Percentiles rank a stretch among this genome's conserved stretches.
Conservation (phyloP, 2,797 vertebrate genomes). For the Silurus lanzhouensis region DNA sequence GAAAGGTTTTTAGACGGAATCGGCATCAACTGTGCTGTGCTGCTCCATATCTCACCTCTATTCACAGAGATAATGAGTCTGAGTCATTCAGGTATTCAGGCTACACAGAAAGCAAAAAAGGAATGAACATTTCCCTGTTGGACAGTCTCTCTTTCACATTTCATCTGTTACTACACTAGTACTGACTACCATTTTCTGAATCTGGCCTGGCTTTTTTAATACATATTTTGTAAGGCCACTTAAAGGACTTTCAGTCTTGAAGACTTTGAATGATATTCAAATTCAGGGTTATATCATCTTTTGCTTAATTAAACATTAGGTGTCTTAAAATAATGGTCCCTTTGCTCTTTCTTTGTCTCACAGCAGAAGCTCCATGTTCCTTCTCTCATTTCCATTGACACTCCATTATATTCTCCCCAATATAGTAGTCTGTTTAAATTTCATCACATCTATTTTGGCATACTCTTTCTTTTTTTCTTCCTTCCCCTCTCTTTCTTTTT, state of each 20-base stretch:
- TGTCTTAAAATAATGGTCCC: background rate
- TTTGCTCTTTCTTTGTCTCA: constrained; percentile 23
- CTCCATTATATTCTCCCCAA: constrained; percentile 41
- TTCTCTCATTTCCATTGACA: constrained; percentile 43
- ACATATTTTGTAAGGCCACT: background rate
- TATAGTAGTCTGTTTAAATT: constrained; percentile 48
- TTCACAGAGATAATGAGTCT: constrained; percentile 46
- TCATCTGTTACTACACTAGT: constrained; percentile 8
- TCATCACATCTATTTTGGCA: constrained; percentile 46
- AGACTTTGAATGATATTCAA: constrained; percentile 22
- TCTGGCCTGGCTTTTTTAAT: background rate
- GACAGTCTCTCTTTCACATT: constrained; percentile 22
- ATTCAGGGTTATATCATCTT: background rate
- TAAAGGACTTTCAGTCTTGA: background rate
- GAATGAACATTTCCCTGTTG: constrained; percentile 32
- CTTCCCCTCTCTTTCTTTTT: constrained; percentile 2
- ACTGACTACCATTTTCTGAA: background rate
- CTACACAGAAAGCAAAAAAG: constrained; percentile 28
- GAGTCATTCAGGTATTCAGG: constrained; percentile 47
- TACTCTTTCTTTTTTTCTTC: background rate
- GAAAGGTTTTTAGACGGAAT: constrained; percentile 8
- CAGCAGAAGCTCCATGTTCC: constrained; percentile 42
- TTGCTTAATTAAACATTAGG: background rate
- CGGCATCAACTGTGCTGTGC: constrained; percentile 1
- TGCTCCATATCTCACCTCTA: constrained; percentile 15